A percentile compares a stretch with the other conserved stretches of the same genome.
Evolutionary conservation across 2,888 invertebrate genomes (phyloP).

Genomic region (Ernsta delagoae): DNA sequence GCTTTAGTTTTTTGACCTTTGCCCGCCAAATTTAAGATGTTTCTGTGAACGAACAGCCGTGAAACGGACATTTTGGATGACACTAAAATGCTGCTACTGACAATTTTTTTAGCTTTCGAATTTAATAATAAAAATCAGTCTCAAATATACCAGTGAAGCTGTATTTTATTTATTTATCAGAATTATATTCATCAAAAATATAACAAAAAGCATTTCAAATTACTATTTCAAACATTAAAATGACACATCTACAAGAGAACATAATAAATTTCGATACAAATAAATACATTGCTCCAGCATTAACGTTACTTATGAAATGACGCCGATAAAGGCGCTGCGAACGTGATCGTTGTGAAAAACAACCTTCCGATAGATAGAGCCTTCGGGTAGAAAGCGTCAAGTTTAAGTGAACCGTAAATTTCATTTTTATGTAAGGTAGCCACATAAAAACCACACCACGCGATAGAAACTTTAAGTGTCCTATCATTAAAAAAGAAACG

Average conservation of each 20-base stretch:
- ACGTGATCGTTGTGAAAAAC: constrained; percentile 22
- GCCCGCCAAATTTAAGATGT: constrained; percentile 39
- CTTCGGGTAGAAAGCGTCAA: constrained; percentile 18
- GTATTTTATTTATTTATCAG: neutral
- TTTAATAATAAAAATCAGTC: too few species aligned
- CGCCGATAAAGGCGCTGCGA: constrained; percentile 22
- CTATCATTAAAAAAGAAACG: constrained; percentile 13
- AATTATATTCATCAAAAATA: neutral
- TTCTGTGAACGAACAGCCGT: constrained; percentile 53
- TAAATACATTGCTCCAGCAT: constrained; percentile 17
- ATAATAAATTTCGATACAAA: constrained; percentile 13
- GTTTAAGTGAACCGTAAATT: constrained; percentile 27
- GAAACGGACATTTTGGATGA: constrained; percentile 43
- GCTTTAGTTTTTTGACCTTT: constrained; percentile 37
- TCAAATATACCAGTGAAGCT: too few species aligned
- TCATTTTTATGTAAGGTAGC: constrained; percentile 15
- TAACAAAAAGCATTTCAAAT: neutral
- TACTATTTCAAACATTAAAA: neutral
- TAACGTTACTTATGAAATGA: constrained; percentile 24
- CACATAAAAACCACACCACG: constrained; percentile 27
- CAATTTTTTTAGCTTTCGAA: neutral
- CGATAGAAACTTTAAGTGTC: constrained; percentile 25
- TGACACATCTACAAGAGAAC: neutral
- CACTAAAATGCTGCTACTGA: constrained; percentile 43
- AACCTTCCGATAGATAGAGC: constrained; percentile 26